These are phyloP conservation scores for Cichlasoma orientale DNA, from an alignment of 2,797 vertebrate genomes.

Conservation along the genomic window DNA sequence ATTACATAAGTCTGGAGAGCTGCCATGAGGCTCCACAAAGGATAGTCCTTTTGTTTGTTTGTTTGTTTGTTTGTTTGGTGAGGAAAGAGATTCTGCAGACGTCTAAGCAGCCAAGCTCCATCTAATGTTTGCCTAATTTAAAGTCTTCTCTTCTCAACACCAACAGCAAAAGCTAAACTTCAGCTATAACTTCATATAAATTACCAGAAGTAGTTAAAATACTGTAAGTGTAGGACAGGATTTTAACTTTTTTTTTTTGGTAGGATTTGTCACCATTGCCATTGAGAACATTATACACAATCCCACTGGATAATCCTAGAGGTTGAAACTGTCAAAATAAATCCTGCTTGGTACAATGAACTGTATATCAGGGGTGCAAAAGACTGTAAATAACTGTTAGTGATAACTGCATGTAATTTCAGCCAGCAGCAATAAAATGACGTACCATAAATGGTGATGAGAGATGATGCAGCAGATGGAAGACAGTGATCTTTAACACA, in stretches of 20 bases:
- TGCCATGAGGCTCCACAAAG: not conserved
- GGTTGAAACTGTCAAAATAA: not conserved
- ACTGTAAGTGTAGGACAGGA: rapidly evolving
- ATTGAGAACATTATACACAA: not conserved
- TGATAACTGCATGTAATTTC: not conserved
- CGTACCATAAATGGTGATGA: too few species aligned
- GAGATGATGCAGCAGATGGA: not conserved
- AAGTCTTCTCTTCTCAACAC: not conserved
- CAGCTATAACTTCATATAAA: not conserved
- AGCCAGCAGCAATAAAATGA: not conserved
- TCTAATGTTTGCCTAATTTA: not conserved
- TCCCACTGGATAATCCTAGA: not conserved
- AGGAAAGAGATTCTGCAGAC: not conserved
- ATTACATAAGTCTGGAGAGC: conserved; percentile 21
- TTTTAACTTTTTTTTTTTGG: too few species aligned
- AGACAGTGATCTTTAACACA: not conserved
- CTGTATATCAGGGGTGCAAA: not conserved
- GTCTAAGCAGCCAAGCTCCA: not conserved
- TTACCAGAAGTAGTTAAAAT: not conserved
- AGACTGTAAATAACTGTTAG: not conserved
- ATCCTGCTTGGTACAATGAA: not conserved
- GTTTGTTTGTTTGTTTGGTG: not conserved
- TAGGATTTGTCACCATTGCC: not conserved
- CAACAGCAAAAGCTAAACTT: not conserved
- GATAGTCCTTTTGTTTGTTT: not conserved